These are phyloP conservation scores for Siderastrea siderea DNA, from an alignment of 92 coral and sea anemone species.

Conservation along the genomic window DNA sequence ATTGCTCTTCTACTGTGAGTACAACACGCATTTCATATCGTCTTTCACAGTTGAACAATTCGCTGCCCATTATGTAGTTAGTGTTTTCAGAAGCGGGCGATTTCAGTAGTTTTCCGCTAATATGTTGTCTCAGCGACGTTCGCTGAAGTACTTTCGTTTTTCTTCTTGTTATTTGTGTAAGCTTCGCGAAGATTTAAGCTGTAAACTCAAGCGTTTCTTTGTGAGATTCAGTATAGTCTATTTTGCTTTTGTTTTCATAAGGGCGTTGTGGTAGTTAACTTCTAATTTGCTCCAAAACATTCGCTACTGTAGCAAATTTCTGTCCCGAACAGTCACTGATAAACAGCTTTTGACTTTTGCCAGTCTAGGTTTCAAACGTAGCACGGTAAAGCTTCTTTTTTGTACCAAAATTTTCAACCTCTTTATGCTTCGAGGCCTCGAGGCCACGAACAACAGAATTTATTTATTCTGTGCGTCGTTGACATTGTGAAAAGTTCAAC, in stretches of 20 bases:
- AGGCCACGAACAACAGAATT: conserved; percentile 39
- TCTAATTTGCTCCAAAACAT: conserved; percentile 33
- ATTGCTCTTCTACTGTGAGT: conserved; percentile 26
- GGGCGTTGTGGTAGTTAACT: conserved; percentile 31
- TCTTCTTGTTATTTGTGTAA: not conserved
- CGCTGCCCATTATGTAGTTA: not conserved
- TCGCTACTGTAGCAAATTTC: conserved; percentile 9
- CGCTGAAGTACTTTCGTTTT: conserved; percentile 1
- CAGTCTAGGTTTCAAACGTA: not conserved
- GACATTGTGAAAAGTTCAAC: conserved; percentile 20
- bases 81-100: conserved; percentile 29
- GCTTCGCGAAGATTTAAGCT: not conserved
- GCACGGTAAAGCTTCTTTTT: not conserved
- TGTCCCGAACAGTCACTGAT: not conserved
- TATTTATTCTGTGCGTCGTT: conserved; percentile 27
- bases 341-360: not conserved
- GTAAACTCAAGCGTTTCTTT: conserved; percentile 12
- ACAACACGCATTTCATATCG: conserved; percentile 20
- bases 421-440: conserved; percentile 21
- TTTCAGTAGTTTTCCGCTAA: not conserved
- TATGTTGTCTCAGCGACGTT: not conserved
- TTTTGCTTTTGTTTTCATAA: conserved; percentile 32
- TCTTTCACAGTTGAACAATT: conserved; percentile 12
- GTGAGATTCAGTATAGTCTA: conserved; percentile 16
- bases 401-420: not conserved